Evolutionary conservation across 2,888 invertebrate genomes (phyloP).

Genomic region (Agrotis puta): DNA sequence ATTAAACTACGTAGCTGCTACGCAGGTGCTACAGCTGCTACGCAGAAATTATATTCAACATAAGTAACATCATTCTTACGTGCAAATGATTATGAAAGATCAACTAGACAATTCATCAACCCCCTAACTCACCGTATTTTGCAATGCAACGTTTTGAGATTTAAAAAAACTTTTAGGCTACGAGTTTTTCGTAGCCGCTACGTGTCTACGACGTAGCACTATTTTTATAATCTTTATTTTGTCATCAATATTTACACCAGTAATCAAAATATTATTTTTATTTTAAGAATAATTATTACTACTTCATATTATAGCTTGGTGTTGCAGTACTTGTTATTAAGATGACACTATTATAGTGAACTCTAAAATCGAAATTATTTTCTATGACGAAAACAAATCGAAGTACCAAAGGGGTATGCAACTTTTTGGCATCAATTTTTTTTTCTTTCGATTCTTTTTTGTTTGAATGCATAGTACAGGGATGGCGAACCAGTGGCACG

Average conservation of each 20-base stretch:
- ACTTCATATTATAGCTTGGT: too few species aligned
- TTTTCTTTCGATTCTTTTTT: too few species aligned
- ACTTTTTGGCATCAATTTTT: too few species aligned
- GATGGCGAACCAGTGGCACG: too few species aligned
- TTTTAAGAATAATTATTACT: neutral
- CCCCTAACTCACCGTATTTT: neutral
- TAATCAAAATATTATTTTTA: neutral
- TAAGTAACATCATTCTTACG: slow-evolving; percentile 4
- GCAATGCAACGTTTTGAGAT: neutral
- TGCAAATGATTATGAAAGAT: too few species aligned
- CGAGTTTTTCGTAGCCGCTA: slow-evolving; percentile 41
- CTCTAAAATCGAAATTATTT: too few species aligned
- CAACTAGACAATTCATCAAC: slow-evolving; percentile 8
- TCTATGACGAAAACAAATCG: too few species aligned
- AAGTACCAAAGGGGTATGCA: too few species aligned
- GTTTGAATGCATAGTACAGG: too few species aligned
- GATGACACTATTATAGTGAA: neutral
- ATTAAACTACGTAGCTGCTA: slow-evolving; percentile 37
- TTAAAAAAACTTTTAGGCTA: neutral
- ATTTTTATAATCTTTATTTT: neutral
- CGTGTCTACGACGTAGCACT: slow-evolving; percentile 40
- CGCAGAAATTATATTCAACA: neutral
- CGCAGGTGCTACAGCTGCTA: slow-evolving; percentile 43
- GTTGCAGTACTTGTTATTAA: too few species aligned
- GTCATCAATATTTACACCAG: neutral